phyloP scores from a whole-genome alignment of 2,888 invertebrate species.

The Drosophila emarginata region DNA sequence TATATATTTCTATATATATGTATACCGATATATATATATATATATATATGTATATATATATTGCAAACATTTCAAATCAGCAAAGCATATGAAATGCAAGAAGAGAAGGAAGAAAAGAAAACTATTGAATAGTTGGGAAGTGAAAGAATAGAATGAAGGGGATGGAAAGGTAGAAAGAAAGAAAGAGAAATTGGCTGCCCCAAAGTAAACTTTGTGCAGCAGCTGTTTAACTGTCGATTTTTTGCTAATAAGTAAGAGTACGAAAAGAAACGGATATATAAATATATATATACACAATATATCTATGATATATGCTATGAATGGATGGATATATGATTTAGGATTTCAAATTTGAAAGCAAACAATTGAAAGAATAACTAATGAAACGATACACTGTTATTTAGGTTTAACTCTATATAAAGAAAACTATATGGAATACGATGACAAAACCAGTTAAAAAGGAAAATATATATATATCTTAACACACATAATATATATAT shows the following conservation, averaged over 20 bases:
- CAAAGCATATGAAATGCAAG: constrained; percentile 64
- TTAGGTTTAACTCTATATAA: constrained; percentile 7
- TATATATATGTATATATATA: constrained; percentile 17
- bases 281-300: constrained; percentile 24
- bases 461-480: not conserved
- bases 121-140: not conserved
- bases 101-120: constrained; percentile 30
- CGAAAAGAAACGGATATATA: constrained; percentile 18
- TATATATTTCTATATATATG: not conserved
- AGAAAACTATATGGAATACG: not conserved
- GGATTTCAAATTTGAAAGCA: not conserved
- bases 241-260: constrained; percentile 72
- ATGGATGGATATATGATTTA: constrained; percentile 17
- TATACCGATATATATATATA: not conserved
- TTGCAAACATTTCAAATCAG: constrained; percentile 4
- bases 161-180: constrained; percentile 14
- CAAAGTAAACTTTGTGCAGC: constrained; percentile 38
- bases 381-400: constrained; percentile 4
- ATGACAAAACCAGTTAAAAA: constrained; percentile 2
- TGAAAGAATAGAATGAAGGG: constrained; percentile 2
- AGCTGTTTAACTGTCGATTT: constrained; percentile 81
- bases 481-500: not conserved
- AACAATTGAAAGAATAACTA: not conserved
- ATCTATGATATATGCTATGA: constrained; percentile 26
- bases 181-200: constrained; percentile 41